Base-by-base conservation (phyloP, 2,113 vertebrate species). In the Ranitomeya imitator region DNA sequence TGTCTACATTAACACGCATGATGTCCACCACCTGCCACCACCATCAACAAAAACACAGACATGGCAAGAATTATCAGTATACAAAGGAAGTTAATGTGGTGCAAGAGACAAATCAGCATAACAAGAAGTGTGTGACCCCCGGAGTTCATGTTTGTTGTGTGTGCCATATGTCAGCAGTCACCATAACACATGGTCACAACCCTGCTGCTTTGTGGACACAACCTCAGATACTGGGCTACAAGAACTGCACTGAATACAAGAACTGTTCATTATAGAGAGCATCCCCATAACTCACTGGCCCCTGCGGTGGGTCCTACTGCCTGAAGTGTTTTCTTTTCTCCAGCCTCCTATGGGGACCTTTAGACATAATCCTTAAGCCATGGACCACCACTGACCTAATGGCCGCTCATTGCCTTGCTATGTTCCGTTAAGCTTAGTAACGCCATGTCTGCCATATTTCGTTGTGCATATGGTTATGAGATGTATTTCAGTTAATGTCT, bases 1-100 rank as follows among this genome's bases (percentile, higher is more conserved):
- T 98, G 92, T 99, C 98, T 91, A 99, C 98, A 0, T 99, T 99
- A 85, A 98, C 98, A 10, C 98, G 92, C 98, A 99, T 99, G 90
- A 99, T 99, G 93, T 97, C 98, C 92, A 99, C 97, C 85, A 99
- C 98, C 98, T 99, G 79, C 79, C 55, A 55, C n/a, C 54, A 59
- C 54, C 78, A 79, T 23, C 15, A 74, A 71, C 52, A 14, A 79
- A 80, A 31, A 80, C 55, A 80, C 23, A 80, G 23, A 80, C 78
- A 80, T 18, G 8, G 55, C 5, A 55, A 74, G 15, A 74, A 59
- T 59, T 14, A 80, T 23, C 15, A 74, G 71, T 45, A 52, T 80
- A 19, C 4, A 23, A 26, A 16, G 18, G 14, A 60, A 60, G 55
- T 60, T 80, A 80, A 80, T 60, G 79, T 60, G n/a, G 15, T 23